Evolutionary conservation across 1,140 invertebrate genomes (phyloP).

Genomic region (Cotesia glomerata): DNA sequence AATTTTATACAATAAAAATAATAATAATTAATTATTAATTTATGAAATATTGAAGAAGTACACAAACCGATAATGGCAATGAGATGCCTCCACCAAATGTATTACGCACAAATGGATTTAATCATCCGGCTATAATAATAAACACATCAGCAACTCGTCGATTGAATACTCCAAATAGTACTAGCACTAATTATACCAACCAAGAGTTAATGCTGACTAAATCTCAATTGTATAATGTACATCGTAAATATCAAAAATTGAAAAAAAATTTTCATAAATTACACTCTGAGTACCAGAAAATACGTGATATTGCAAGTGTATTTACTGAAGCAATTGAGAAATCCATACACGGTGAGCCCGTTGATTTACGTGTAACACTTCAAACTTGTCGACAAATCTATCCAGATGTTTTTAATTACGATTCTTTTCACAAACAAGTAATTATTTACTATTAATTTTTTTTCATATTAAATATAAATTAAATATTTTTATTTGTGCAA

Average conservation of each 20-base stretch:
- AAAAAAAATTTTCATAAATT: constrained; percentile 56
- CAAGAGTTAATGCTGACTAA: constrained; percentile 42
- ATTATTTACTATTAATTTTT: not conserved
- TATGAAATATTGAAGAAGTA: constrained; percentile 34
- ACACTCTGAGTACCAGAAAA: constrained; percentile 57
- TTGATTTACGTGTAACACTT: constrained; percentile 62
- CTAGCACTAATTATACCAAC: constrained; percentile 15
- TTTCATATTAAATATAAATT: not conserved
- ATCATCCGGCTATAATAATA: constrained; percentile 25
- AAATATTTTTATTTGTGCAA: not conserved
- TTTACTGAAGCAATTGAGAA: constrained; percentile 67
- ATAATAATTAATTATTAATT: not conserved
- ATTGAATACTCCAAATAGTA: not conserved
- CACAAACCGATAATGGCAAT: constrained; percentile 43
- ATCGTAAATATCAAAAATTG: constrained; percentile 52
- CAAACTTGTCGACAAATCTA: constrained; percentile 61
- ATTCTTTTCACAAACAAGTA: constrained; percentile 39
- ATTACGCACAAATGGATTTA: constrained; percentile 28
- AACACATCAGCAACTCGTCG: constrained; percentile 13
- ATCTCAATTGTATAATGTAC: constrained; percentile 41
- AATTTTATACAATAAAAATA: not conserved
- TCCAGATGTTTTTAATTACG: constrained; percentile 61
- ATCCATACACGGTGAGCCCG: constrained; percentile 66
- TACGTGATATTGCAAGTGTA: constrained; percentile 64
- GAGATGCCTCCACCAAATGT: constrained; percentile 28